Conservation (phyloP, 2,113 vertebrate species). For the Arvicanthis niloticus region DNA sequence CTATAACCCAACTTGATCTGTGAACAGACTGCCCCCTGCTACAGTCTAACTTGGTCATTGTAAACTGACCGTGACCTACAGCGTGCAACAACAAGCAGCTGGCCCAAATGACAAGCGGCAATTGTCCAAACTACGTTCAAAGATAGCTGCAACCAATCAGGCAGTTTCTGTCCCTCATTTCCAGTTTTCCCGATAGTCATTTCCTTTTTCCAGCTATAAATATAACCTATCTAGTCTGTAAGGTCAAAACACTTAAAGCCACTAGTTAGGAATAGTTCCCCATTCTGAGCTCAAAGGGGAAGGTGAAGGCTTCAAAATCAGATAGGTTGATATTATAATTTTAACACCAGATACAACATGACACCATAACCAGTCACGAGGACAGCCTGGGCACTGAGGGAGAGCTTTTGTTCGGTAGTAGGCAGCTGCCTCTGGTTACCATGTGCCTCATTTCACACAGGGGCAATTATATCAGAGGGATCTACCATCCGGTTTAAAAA, state of each 20-base stretch:
- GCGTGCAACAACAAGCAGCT: neutral
- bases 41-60: neutral
- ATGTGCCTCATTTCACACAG: neutral
- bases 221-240: neutral
- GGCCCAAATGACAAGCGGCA: neutral
- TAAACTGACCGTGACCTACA: neutral
- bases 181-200: neutral
- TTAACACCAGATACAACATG: no score
- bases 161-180: neutral
- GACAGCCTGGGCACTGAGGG: neutral
- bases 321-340: neutral
- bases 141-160: neutral
- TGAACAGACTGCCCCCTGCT: neutral
- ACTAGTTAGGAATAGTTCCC: neutral
- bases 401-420: neutral
- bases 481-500: no score
- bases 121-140: neutral
- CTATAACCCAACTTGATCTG: neutral
- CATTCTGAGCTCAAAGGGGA: neutral
- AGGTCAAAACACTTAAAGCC: neutral
- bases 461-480: neutral
- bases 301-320: neutral
- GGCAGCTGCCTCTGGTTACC: accelerated
- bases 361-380: accelerated
- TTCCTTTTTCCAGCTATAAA: neutral